Percentiles rank a stretch among this genome's conserved stretches.
These are phyloP conservation scores for Saguinus imperator DNA, from an alignment of 2,113 vertebrate genomes.

Conservation along the genomic window DNA sequence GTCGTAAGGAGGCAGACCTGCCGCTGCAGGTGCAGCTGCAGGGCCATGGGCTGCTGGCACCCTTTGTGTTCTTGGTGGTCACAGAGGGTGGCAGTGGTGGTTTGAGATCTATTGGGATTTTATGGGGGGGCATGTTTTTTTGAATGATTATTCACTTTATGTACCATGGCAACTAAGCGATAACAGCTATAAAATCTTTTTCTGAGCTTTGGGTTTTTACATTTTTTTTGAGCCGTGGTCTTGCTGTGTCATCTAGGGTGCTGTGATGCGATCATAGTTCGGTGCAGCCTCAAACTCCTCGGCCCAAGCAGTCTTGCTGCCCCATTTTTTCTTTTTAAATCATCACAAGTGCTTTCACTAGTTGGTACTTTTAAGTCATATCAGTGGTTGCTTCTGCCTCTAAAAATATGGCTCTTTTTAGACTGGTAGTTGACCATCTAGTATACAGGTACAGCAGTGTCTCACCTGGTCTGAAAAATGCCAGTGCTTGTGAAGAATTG, in stretches of 20 bases:
- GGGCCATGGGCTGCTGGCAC: neutral
- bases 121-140: neutral
- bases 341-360: neutral
- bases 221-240: too few species aligned
- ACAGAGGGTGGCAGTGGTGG: neutral
- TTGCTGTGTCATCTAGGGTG: too few species aligned
- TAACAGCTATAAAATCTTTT: neutral
- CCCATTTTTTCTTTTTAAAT: neutral
- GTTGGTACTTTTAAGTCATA: neutral
- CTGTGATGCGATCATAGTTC: too few species aligned
- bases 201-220: neutral
- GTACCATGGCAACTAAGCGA: neutral
- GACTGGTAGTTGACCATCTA: too few species aligned
- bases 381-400: neutral
- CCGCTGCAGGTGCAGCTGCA: neutral
- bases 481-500: neutral
- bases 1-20: neutral
- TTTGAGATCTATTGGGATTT: neutral
- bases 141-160: neutral
- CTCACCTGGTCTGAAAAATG: neutral
- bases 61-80: neutral
- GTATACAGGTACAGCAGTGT: fast-evolving
- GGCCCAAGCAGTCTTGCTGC: too few species aligned
- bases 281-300: too few species aligned
- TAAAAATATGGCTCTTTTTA: neutral